Evolutionary conservation across 2,797 vertebrate genomes (phyloP).

Genomic region (Enteromius paludinosus): DNA sequence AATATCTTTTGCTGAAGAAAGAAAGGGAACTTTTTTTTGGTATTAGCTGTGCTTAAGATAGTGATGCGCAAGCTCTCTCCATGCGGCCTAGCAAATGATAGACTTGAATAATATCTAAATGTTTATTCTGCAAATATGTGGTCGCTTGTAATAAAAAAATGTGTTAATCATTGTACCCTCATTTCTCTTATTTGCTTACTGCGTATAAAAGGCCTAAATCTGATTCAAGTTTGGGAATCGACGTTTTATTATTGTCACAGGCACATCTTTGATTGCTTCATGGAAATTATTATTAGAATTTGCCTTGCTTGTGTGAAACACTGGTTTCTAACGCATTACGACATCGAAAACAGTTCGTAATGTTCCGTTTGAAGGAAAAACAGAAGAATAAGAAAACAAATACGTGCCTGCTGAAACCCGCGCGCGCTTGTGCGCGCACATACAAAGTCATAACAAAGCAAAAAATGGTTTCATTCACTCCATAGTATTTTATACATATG

Average conservation of each 20-base stretch:
- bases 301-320: not conserved
- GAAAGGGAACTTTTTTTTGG: not conserved
- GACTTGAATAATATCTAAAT: not conserved
- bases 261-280: not conserved
- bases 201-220: not conserved
- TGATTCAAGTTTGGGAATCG: not conserved
- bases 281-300: not conserved
- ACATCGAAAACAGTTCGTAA: not conserved
- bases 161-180: not conserved
- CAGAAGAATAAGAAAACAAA: not conserved
- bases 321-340: not conserved
- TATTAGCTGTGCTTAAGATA: constrained; percentile 25
- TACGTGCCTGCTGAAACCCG: not conserved
- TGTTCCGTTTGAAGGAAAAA: not conserved
- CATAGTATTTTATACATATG: not conserved
- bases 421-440: too few species aligned
- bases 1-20: not conserved
- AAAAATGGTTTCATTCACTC: not conserved
- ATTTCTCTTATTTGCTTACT: not conserved
- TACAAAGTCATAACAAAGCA: not conserved
- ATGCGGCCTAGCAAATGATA: not conserved
- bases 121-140: constrained; percentile 10
- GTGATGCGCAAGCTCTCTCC: not conserved
- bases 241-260: not conserved
- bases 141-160: not conserved